phyloP scores from a whole-genome alignment of 2,888 invertebrate genomes.

The Oeneis ivallda region DNA sequence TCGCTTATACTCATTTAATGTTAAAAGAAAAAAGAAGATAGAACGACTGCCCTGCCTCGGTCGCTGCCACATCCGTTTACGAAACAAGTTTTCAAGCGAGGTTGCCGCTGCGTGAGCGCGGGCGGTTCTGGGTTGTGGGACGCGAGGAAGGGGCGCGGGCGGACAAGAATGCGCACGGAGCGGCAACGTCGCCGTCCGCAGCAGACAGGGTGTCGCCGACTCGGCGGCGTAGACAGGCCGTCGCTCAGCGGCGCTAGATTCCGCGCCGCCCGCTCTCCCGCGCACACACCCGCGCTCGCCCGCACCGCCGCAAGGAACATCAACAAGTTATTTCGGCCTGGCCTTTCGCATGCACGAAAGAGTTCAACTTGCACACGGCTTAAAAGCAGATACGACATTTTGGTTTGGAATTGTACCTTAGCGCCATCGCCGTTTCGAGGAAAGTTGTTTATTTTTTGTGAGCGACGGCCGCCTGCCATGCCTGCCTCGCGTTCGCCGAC shows the following conservation, averaged over 20 bases:
- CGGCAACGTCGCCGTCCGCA: slow-evolving; percentile 89
- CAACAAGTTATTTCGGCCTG: slow-evolving; percentile 81
- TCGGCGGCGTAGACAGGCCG: slow-evolving; percentile 90
- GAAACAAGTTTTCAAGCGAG: slow-evolving; percentile 85
- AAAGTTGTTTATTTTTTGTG: slow-evolving; percentile 77
- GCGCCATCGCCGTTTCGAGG: slow-evolving; percentile 80
- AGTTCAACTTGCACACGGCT: slow-evolving; percentile 56
- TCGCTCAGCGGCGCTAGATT: slow-evolving; percentile 83
- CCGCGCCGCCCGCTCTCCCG: slow-evolving; percentile 53
- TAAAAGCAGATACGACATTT: slow-evolving; percentile 60
- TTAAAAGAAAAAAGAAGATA: slow-evolving; percentile 54
- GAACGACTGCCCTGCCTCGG: slow-evolving; percentile 69
- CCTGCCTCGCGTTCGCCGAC: slow-evolving; percentile 68
- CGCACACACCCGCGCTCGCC: slow-evolving; percentile 58
- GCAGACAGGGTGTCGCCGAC: slow-evolving; percentile 98
- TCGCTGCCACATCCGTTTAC: slow-evolving; percentile 86
- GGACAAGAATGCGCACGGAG: slow-evolving; percentile 77
- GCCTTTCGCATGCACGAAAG: slow-evolving; percentile 59
- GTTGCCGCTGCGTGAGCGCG: slow-evolving; percentile 79
- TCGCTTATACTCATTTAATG: slow-evolving; percentile 49
- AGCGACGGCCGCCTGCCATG: slow-evolving; percentile 70
- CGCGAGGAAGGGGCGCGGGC: slow-evolving; percentile 66
- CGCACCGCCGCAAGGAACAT: slow-evolving; percentile 71
- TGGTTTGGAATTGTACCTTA: slow-evolving; percentile 53
- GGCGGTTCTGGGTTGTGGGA: slow-evolving; percentile 64